Evolutionary conservation across 2,797 vertebrate species (phyloP).

Genomic region (Melanotaenia pygmaea): DNA sequence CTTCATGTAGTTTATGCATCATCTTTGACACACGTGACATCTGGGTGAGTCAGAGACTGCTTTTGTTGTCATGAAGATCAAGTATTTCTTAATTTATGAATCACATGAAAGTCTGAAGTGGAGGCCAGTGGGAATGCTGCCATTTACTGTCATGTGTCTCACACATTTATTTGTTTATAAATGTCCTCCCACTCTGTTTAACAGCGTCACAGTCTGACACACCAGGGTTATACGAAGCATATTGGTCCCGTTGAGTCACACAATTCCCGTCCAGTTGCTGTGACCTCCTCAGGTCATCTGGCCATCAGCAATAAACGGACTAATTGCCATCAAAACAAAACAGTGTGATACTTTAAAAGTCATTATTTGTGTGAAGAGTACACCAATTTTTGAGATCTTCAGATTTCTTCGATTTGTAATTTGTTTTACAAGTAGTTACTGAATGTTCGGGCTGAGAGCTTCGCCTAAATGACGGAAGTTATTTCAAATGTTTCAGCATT

Average conservation of each 20-base stretch:
- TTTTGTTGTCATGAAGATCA: constrained; percentile 56
- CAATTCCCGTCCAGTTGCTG: constrained; percentile 48
- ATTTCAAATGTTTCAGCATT: too few species aligned
- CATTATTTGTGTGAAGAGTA: constrained; percentile 41
- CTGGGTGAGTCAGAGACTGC: constrained; percentile 49
- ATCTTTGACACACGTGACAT: constrained; percentile 52
- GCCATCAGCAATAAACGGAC: background rate
- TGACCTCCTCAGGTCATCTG: constrained; percentile 33
- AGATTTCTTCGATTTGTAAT: constrained; percentile 65
- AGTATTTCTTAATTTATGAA: constrained; percentile 53
- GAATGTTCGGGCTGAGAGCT: constrained; percentile 1
- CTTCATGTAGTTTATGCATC: constrained; percentile 16
- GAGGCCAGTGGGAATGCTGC: constrained; percentile 56
- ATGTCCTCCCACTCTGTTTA: constrained; percentile 50
- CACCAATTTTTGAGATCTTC: constrained; percentile 13
- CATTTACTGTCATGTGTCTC: constrained; percentile 68
- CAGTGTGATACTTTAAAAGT: constrained; percentile 6
- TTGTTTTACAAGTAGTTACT: constrained; percentile 54
- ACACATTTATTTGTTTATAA: constrained; percentile 73
- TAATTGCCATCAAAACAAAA: background rate
- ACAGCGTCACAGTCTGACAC: constrained; percentile 51
- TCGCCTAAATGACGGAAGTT: background rate
- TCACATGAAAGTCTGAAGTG: constrained; percentile 70
- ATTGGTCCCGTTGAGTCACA: constrained; percentile 43
- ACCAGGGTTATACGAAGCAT: constrained; percentile 51